Evolutionary conservation across 2,113 vertebrate species (phyloP), one percentile per base, ranked within the genome.

Genomic region (Abramis brama): DNA sequence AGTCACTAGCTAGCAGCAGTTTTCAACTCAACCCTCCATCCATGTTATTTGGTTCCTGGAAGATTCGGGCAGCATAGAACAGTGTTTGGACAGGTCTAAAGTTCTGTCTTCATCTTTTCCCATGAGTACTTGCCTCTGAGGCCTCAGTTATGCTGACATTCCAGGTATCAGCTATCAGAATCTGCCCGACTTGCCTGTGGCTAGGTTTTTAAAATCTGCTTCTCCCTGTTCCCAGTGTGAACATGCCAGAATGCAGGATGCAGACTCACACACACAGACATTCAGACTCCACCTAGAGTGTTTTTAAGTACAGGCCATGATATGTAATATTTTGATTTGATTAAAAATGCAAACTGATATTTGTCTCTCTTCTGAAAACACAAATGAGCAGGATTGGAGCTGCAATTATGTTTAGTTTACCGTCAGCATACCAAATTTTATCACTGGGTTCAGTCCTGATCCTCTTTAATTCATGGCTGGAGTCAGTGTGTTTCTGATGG

Each of bases 221-320:
- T 86, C 89, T 88, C 89, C 87, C 91, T 86, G 33, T 83, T 92
- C 91, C 89, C 87, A 91, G 91, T 94, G 92, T 90, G 88, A 92
- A 94, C 93, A 93, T 75, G 93, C 89, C 88, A 91, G 13, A 39
- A 62, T 83, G 59, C 25, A 60, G 36, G n/a, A 30, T 70, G 57
- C 59, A 83, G 71, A 1, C 17, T 77, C 45, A 21, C 75, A 6
- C 81, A 70, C 45, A 33, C 13, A 68, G 36, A 25, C 73, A 75
- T 25, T 17, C n/a, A 73, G 21, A 85, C n/a, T 52, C 15, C n/a
- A 60, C 62, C 17, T 70, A 33, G 39, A 57, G 27, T 25, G 45
- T 62, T 84, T 84, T 82, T 62, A 64, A 19, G 12, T 45, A 82
- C 25, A 33, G 64, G 71, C 79, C 39, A 21, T 68, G 71, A 86